Percentiles rank a stretch among this genome's conserved stretches.
Conservation (phyloP, 2,113 vertebrate genomes). For the Rallus limicola region DNA sequence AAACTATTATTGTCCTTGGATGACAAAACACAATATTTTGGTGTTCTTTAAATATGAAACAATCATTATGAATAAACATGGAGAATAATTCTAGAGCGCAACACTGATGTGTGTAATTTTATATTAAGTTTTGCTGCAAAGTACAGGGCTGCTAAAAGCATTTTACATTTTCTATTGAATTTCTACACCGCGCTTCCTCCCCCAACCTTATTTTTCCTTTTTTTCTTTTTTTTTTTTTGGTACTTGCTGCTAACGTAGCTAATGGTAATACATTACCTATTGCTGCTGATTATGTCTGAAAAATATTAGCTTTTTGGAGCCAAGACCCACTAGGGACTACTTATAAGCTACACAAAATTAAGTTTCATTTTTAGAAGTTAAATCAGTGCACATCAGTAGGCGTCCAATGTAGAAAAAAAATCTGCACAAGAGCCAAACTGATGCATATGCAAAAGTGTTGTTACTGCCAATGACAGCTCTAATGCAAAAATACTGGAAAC, state of each 20-base stretch:
- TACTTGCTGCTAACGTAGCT: constrained; percentile 62
- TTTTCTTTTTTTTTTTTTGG: constrained; percentile 50
- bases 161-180: constrained; percentile 39
- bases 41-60: constrained; percentile 80
- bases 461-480: constrained; percentile 58
- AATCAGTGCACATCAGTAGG: constrained; percentile 73
- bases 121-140: constrained; percentile 62
- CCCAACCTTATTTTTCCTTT: neutral
- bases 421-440: constrained; percentile 65
- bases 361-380: constrained; percentile 78
- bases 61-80: constrained; percentile 77
- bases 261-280: constrained; percentile 73
- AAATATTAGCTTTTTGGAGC: constrained; percentile 77
- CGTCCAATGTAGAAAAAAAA: constrained; percentile 60
- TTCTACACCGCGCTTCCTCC: constrained; percentile 24
- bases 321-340: constrained; percentile 66
- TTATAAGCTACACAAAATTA: constrained; percentile 79
- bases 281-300: constrained; percentile 76
- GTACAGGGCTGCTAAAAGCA: constrained; percentile 51
- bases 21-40: constrained; percentile 82
- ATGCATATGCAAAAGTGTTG: constrained; percentile 64
- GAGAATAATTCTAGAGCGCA: constrained; percentile 54
- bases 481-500: constrained; percentile 58
- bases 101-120: constrained; percentile 67
- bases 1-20: constrained; percentile 82